Evolutionary conservation across 2,888 invertebrate species (phyloP), one percentile per base, ranked within the genome.

Genomic region (Endotricha flammealis): DNA sequence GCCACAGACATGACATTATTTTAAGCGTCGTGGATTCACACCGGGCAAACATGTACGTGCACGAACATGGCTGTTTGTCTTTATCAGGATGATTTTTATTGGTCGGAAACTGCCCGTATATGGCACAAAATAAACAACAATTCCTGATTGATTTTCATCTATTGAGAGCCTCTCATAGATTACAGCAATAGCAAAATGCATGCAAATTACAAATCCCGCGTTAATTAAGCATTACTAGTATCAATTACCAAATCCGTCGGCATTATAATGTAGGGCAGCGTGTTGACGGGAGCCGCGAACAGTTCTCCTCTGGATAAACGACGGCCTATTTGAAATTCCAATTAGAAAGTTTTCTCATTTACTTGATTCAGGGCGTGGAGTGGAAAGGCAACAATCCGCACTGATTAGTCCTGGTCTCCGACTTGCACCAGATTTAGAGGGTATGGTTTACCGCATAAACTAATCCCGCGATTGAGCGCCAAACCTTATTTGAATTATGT

Each of bases 301-400:
- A 69, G 69, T 68, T 73, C 71, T 73, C 74, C 65, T 77, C 74
- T 68, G 71, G 73, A 78, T 78, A 81, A 82, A 77, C 78, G 78
- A 72, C 68, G 64, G 76, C 78, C 79, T 80, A 79, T 83, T 83
- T 83, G 81, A 85, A 85, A 76, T 83, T 85, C 82, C 85, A 83
- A 85, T 85, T 83, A 83, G 78, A 85, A 85, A 85, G 81, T 85
- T 85, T 85, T 83, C 83, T 83, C 83, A 85, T 85, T 85, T 85
- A 80, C 74, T 78, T 81, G 82, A 83, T 80, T 81, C 79, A 77
- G 79, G 74, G 78, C 71, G 81, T 68, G 62, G 79, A 75, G 75
- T 75, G 74, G 71, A 78, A 76, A 79, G 81, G 82, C 80, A 78
- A 80, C 82, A 81, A 82, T 81, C 78, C 78, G 65, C 71, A 68